These are phyloP conservation scores for Arrhopalites spinosus DNA, from an alignment of 2,888 invertebrate species.

Conservation along the genomic window DNA sequence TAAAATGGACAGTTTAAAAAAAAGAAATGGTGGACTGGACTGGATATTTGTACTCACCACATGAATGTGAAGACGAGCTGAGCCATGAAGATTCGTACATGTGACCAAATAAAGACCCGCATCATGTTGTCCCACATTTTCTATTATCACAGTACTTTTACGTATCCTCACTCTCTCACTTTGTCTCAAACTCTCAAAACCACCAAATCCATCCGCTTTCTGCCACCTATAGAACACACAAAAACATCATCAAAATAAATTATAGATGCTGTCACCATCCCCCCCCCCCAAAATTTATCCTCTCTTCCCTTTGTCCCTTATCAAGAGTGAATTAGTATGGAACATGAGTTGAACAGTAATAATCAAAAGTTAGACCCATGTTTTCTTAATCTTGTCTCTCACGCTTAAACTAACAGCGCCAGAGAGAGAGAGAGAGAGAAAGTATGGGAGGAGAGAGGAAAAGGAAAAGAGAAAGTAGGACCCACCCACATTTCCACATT, in stretches of 20 bases:
- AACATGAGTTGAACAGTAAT: background rate
- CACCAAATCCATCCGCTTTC: slow-evolving; percentile 71
- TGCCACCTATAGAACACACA: slow-evolving; percentile 68
- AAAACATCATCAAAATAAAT: too few relatives aligned
- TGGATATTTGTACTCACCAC: too few relatives aligned
- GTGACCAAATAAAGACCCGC: slow-evolving; percentile 59
- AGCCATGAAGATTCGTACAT: slow-evolving; percentile 58
- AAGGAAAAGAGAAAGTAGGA: background rate
- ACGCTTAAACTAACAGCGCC: too few relatives aligned
- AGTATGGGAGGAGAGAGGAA: background rate
- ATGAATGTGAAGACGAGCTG: slow-evolving; percentile 51
- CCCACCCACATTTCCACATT: too few relatives aligned
- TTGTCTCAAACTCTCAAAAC: slow-evolving; percentile 62
- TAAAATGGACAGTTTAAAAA: too few relatives aligned
- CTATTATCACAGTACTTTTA: slow-evolving; percentile 60
- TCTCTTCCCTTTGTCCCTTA: background rate
- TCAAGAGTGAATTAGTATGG: background rate
- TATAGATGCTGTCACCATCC: too few relatives aligned
- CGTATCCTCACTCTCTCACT: slow-evolving; percentile 57
- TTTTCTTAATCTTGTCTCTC: too few relatives aligned
- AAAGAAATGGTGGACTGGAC: too few relatives aligned
- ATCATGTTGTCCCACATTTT: slow-evolving; percentile 55
- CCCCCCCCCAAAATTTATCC: background rate
- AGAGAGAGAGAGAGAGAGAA: too few relatives aligned
- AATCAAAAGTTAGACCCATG: too few relatives aligned